Evolutionary conservation across 2,888 invertebrate genomes (phyloP), one percentile per base, ranked within the genome.

Genomic region (Drosophila demipolita): DNA sequence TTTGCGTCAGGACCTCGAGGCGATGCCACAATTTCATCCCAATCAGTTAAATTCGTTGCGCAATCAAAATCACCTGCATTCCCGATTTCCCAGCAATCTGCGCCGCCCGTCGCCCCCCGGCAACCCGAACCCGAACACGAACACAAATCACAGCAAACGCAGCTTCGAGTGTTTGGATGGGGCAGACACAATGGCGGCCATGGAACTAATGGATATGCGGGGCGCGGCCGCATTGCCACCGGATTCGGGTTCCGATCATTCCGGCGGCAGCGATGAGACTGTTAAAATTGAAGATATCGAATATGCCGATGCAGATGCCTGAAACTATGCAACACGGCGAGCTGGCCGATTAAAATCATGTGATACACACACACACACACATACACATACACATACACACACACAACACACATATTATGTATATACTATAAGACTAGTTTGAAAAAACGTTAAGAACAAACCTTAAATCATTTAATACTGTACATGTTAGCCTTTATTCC

Each of bases 251-350:
- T 93, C 93, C 15, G 87, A 93, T 90, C 93, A 93, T 88, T 93
- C 93, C 23, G 93, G 93, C 52, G 93, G 93, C 69, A 93, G 93
- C 75, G 88, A 92, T 88, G 92, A 91, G 75, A 93, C 93, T 58
- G 91, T 93, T 55, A 90, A 93, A 88, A 92, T 93, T 61, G 92
- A 93, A 66, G 93, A 93, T 77, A 92, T 93, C 54, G 89, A 90
- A 61, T 93, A 93, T 81, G 93, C 87, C 29, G 93, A 93, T 75
- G 93, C 86, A 23, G 93, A 93, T 75, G 92, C 92, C 78, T 93
- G 78, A 87, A 67, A 73, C 59, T 79, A 70, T 68, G 70, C 76
- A 60, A 72, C 53, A 55, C 61, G 6, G 17, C 32, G 3, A 9
- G 29, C 12, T 38, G 4, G 7, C 12, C 26, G 5, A 29, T 1